phyloP scores from a whole-genome alignment of 2,888 invertebrate genomes.

The Ganaspis brasiliensis region DNA sequence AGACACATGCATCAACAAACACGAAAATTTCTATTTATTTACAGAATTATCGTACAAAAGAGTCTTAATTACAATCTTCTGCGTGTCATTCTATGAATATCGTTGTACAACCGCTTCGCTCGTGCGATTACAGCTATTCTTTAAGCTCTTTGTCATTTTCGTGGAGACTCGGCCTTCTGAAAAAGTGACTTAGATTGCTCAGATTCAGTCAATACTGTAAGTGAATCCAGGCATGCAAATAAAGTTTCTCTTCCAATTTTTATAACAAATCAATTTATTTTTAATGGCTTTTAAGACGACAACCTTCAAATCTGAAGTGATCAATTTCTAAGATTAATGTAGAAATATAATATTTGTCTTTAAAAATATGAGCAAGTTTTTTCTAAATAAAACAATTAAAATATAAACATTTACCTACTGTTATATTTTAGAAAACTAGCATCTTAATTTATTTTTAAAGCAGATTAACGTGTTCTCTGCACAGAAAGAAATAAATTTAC shows the following conservation, averaged over 20 bases:
- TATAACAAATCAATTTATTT: too few relatives aligned
- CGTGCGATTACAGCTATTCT: constrained; percentile 4
- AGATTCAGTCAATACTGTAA: not conserved
- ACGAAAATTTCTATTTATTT: constrained; percentile 49
- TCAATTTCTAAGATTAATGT: too few relatives aligned
- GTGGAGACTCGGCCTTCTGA: not conserved
- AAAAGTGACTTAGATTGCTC: not conserved
- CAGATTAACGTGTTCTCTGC: too few relatives aligned
- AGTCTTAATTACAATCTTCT: not conserved
- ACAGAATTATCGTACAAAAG: constrained; percentile 27
- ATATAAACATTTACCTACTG: too few relatives aligned
- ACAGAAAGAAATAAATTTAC: too few relatives aligned
- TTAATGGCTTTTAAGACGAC: too few relatives aligned
- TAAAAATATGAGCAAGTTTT: too few relatives aligned
- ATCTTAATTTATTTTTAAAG: too few relatives aligned
- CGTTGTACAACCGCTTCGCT: constrained; percentile 4
- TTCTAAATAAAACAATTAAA: too few relatives aligned
- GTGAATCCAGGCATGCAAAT: not conserved
- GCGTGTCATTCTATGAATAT: not conserved
- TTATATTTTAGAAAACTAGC: too few relatives aligned
- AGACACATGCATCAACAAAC: constrained; percentile 78
- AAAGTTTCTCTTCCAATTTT: not conserved
- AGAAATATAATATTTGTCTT: too few relatives aligned
- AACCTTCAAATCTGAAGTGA: too few relatives aligned
- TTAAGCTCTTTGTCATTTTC: not conserved